phyloP scores from a whole-genome alignment of 2,113 vertebrate species.

The Stomatorhinus ivindoensis region DNA sequence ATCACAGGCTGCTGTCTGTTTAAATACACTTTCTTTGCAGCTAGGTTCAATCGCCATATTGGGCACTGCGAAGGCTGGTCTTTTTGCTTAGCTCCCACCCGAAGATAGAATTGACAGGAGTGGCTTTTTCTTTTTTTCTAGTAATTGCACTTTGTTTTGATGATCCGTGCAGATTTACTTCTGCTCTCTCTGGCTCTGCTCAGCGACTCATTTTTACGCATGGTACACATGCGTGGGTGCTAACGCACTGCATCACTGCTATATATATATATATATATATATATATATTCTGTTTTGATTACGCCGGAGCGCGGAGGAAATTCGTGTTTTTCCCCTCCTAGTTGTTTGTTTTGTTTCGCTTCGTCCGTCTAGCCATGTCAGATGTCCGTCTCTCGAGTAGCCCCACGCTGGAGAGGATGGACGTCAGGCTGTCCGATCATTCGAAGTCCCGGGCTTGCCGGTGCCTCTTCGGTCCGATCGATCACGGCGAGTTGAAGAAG shows the following conservation, averaged over 20 bases:
- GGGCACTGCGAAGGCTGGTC: slow-evolving; percentile 66
- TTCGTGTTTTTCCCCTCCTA: neutral
- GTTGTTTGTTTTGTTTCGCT: neutral
- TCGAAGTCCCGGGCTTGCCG: slow-evolving; percentile 73
- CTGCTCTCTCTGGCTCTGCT: slow-evolving; percentile 6
- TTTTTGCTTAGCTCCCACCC: slow-evolving; percentile 56
- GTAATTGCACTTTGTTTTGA: slow-evolving; percentile 33
- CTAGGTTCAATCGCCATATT: slow-evolving; percentile 89
- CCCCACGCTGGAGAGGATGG: slow-evolving; percentile 84
- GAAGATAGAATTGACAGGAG: slow-evolving; percentile 38
- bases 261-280: neutral
- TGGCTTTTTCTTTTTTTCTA: slow-evolving; percentile 6
- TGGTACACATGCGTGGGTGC: slow-evolving; percentile 24
- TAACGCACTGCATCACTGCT: neutral
- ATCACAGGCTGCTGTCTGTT: slow-evolving; percentile 67
- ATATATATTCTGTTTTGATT: slow-evolving; percentile 11
- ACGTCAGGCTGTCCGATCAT: slow-evolving; percentile 69
- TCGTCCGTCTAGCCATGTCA: slow-evolving; percentile 65
- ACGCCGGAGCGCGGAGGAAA: slow-evolving; percentile 21
- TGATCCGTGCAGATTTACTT: slow-evolving; percentile 20
- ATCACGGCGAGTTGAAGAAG: slow-evolving; percentile 64
- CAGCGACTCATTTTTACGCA: slow-evolving; percentile 1
- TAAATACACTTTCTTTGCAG: slow-evolving; percentile 78
- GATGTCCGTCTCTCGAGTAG: slow-evolving; percentile 87
- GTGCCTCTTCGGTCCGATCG: slow-evolving; percentile 77